Evolutionary conservation across 2,888 invertebrate species (phyloP).

Genomic region (Sminthurides aquaticus): DNA sequence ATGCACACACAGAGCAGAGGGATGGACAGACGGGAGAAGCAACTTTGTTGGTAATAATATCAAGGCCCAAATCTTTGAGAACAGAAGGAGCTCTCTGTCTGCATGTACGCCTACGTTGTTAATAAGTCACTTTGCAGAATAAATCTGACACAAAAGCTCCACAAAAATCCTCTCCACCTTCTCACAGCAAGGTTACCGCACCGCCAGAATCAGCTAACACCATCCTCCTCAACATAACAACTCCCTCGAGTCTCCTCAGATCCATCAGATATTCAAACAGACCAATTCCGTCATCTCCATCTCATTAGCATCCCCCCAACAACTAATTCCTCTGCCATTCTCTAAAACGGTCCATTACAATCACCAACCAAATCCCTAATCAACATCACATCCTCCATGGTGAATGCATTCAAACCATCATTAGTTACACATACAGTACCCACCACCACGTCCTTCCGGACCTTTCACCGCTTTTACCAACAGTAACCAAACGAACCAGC

Average conservation of each 20-base stretch:
- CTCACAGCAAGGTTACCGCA: too few relatives aligned
- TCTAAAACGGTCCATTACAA: too few relatives aligned
- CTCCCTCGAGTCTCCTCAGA: neutral
- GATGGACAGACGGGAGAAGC: too few relatives aligned
- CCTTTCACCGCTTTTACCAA: too few relatives aligned
- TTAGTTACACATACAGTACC: too few relatives aligned
- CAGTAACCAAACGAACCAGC: too few relatives aligned
- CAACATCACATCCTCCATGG: too few relatives aligned
- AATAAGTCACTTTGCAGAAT: neutral
- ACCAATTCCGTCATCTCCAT: neutral
- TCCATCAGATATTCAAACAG: neutral
- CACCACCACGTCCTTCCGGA: too few relatives aligned
- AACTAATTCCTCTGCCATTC: neutral
- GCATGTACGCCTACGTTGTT: neutral
- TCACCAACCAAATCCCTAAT: too few relatives aligned
- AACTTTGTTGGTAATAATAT: too few relatives aligned
- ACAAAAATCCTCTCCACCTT: neutral
- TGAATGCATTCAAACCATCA: too few relatives aligned
- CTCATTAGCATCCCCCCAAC: neutral
- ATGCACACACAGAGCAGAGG: neutral
- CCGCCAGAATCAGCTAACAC: too few relatives aligned
- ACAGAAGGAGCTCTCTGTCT: neutral
- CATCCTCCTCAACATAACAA: neutral
- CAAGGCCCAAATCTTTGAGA: neutral
- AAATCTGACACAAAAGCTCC: neutral